Evolutionary conservation across 2,113 vertebrate species (phyloP).

Genomic region (Gadus macrocephalus): DNA sequence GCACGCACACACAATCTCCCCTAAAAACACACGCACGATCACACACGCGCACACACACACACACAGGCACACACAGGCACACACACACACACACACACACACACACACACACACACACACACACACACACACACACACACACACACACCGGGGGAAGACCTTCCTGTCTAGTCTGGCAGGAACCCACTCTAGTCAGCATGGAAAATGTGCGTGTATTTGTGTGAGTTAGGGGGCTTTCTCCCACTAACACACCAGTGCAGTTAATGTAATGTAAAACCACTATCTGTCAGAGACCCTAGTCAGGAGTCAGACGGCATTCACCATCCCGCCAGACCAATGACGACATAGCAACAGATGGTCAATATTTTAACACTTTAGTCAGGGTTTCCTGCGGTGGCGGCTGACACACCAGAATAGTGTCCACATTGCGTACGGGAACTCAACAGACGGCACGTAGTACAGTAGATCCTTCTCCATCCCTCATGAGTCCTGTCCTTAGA

Average conservation of each 20-base stretch:
- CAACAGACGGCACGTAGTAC: too few relatives aligned
- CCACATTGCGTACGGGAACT: too few relatives aligned
- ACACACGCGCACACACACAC: neutral
- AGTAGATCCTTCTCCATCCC: too few relatives aligned
- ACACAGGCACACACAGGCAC: neutral
- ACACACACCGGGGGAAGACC: slow-evolving; percentile 25
- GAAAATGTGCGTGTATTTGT: slow-evolving; percentile 47
- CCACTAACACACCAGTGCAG: slow-evolving; percentile 20
- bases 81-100: slow-evolving; percentile 2
- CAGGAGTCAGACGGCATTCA: slow-evolving; percentile 12
- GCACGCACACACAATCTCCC: too few relatives aligned
- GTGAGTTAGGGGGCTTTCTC: slow-evolving; percentile 25
- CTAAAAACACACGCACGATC: too few relatives aligned
- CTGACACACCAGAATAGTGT: too few relatives aligned
- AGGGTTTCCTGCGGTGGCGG: neutral
- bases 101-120: slow-evolving; percentile 4
- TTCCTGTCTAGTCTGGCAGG: slow-evolving; percentile 21
- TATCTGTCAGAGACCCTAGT: neutral
- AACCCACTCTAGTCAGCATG: slow-evolving; percentile 36
- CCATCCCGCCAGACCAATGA: slow-evolving; percentile 27
- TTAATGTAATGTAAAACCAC: slow-evolving; percentile 18
- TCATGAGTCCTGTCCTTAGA: too few relatives aligned
- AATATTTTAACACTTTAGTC: neutral
- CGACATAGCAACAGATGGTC: slow-evolving; percentile 4
- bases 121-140: neutral